These are phyloP conservation scores for Hypsopygia costalis DNA, from an alignment of 2,888 invertebrate species.

Conservation along the genomic window DNA sequence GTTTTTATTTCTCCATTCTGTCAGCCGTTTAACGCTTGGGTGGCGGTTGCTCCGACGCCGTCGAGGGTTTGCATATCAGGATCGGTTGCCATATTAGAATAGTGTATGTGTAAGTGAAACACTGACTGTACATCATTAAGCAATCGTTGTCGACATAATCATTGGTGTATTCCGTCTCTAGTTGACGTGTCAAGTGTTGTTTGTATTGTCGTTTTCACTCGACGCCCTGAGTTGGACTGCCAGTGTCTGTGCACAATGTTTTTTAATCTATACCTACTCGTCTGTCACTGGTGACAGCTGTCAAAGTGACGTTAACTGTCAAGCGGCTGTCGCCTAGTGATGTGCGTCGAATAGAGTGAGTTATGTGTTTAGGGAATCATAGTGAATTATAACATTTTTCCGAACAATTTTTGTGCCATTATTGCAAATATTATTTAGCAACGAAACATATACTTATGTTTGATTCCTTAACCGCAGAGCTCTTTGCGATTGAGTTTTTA, in stretches of 20 bases:
- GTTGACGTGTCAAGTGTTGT: slow-evolving; percentile 37
- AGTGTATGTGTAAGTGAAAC: slow-evolving; percentile 40
- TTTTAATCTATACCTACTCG: slow-evolving; percentile 2
- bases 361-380: slow-evolving; percentile 20
- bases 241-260: slow-evolving; percentile 11
- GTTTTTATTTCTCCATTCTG: slow-evolving; percentile 39
- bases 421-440: not conserved
- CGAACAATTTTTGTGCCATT: slow-evolving; percentile 39
- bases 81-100: slow-evolving; percentile 76
- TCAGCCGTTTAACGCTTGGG: slow-evolving; percentile 23
- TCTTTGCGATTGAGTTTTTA: slow-evolving; percentile 10
- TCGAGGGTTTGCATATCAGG: slow-evolving; percentile 62
- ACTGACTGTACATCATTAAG: slow-evolving; percentile 52
- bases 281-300: slow-evolving; percentile 17
- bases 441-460: no score
- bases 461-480: slow-evolving; percentile 5
- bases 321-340: slow-evolving; percentile 3
- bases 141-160: slow-evolving; percentile 67
- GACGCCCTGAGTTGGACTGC: slow-evolving; percentile 22
- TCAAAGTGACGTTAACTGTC: slow-evolving; percentile 3
- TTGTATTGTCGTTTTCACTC: slow-evolving; percentile 34
- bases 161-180: slow-evolving; percentile 50
- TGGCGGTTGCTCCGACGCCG: slow-evolving; percentile 1
- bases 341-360: slow-evolving; percentile 12
- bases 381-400: slow-evolving; percentile 26